Evolutionary conservation across 1,140 invertebrate species (phyloP).

Genomic region (Caenorhabditis inopinata): DNA sequence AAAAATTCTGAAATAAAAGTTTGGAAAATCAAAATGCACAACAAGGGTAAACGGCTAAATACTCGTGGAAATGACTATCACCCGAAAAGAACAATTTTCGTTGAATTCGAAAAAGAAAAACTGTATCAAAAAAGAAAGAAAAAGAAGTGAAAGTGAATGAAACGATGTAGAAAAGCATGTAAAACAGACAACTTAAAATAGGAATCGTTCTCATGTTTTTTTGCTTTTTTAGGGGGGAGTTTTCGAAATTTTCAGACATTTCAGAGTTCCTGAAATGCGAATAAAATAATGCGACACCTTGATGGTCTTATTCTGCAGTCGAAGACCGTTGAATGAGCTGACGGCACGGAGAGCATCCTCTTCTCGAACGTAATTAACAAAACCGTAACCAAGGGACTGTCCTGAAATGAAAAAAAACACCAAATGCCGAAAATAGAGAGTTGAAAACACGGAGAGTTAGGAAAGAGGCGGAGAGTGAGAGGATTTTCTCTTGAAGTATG

Average conservation of each 20-base stretch:
- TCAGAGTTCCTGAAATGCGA: not conserved
- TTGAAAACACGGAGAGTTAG: no score
- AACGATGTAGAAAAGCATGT: constrained; percentile 42
- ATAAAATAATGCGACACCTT: constrained; percentile 75
- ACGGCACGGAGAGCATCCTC: constrained; percentile 98
- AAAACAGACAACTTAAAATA: no score
- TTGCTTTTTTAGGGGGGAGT: no score
- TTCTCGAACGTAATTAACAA: constrained; percentile 93
- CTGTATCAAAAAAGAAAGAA: constrained; percentile 33
- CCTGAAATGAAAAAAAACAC: constrained; percentile 74
- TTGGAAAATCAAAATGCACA: constrained; percentile 10
- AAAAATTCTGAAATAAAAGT: constrained; percentile 28
- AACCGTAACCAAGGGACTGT: constrained; percentile 97
- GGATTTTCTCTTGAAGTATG: no score
- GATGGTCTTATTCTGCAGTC: constrained; percentile 98
- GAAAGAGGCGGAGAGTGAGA: not conserved
- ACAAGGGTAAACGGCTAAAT: not conserved
- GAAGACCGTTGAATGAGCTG: constrained; percentile 89
- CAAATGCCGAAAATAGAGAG: not conserved
- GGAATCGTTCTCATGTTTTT: no score
- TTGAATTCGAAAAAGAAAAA: not conserved
- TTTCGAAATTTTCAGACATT: no score
- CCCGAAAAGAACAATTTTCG: not conserved
- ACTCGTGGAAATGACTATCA: not conserved
- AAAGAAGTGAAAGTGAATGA: constrained; percentile 50